Evolutionary conservation across 2,888 invertebrate genomes (phyloP).

Genomic region (Phasia obesa): DNA sequence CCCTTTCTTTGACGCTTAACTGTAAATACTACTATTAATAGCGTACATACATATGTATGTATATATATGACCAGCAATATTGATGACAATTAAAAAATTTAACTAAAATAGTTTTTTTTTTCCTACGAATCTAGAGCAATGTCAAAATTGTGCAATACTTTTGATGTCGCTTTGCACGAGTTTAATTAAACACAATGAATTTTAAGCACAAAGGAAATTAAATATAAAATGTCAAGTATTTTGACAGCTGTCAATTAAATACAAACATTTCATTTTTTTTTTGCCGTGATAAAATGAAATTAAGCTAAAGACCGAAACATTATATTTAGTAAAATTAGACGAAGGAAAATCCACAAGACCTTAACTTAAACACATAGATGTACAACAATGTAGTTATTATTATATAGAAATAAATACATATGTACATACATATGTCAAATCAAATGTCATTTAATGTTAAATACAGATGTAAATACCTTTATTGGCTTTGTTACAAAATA

Average conservation of each 20-base stretch:
- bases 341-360: constrained; percentile 1
- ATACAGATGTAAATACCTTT: too few species aligned
- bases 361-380: constrained; percentile 11
- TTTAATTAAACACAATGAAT: constrained; percentile 37
- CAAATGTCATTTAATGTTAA: too few species aligned
- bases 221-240: constrained; percentile 56
- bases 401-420: not conserved
- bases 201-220: constrained; percentile 54
- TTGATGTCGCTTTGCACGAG: not conserved
- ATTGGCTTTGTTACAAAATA: too few species aligned
- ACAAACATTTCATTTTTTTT: not conserved
- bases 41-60: too few species aligned
- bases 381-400: not conserved
- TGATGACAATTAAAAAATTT: constrained; percentile 65
- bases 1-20: not conserved
- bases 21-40: constrained; percentile 16
- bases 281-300: not conserved
- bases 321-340: not conserved
- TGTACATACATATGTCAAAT: too few species aligned
- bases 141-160: constrained; percentile 52
- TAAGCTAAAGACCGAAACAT: not conserved
- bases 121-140: constrained; percentile 51
- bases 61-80: constrained; percentile 53
- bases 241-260: constrained; percentile 64
- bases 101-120: not conserved